Conservation (phyloP, 2,797 vertebrate genomes). For the Phoebastria nigripes region DNA sequence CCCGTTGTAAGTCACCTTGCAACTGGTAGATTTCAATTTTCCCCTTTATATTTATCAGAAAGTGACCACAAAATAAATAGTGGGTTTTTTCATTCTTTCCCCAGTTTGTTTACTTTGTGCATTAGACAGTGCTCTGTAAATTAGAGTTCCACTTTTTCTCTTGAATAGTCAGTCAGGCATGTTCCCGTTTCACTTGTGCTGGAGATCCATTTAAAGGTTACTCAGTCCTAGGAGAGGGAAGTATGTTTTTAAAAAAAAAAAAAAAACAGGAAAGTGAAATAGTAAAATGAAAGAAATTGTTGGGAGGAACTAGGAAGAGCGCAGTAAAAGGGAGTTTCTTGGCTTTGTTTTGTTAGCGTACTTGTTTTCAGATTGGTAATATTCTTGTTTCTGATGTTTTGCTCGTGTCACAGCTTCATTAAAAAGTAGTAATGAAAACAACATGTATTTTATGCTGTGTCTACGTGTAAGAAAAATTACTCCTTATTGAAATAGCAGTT, state of each 20-base stretch:
- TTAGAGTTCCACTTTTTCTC: background rate
- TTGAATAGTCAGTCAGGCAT: background rate
- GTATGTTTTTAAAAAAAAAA: background rate
- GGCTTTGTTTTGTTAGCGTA: background rate
- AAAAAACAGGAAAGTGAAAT: background rate
- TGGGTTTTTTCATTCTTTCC: background rate
- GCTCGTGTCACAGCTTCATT: background rate
- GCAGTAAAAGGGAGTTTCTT: background rate
- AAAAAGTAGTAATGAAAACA: background rate
- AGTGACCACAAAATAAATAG: background rate
- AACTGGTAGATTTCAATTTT: background rate
- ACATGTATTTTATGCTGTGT: background rate
- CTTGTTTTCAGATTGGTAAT: background rate
- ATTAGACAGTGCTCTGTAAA: conserved; percentile 10
- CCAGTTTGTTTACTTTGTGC: conserved; percentile 4
- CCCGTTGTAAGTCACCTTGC: background rate
- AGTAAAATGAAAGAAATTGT: background rate
- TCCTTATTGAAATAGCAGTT: background rate
- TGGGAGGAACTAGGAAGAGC: background rate
- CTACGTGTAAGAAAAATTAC: background rate
- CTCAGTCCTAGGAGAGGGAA: background rate
- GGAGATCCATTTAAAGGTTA: background rate
- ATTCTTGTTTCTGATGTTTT: background rate
- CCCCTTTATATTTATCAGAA: background rate
- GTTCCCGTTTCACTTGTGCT: background rate